These are phyloP conservation scores for Mus spretus DNA, from an alignment of 2,797 vertebrate species.

Conservation along the genomic window DNA sequence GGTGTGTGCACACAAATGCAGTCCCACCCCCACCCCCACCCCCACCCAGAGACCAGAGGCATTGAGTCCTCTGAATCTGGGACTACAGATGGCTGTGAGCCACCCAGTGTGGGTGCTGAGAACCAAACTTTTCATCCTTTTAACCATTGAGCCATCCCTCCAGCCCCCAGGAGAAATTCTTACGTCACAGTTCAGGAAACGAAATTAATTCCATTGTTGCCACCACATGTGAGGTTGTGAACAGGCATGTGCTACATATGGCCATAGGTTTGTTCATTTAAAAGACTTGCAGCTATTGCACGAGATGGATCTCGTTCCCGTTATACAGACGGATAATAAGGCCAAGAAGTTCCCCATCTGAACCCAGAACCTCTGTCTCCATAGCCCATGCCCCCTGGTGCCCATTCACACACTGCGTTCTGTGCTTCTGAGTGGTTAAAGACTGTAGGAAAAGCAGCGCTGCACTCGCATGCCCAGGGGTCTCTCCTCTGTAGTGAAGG, in stretches of 20 bases:
- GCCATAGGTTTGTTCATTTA: too few relatives aligned
- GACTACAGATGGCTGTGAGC: background rate
- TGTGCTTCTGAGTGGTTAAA: background rate
- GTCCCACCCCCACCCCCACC: background rate
- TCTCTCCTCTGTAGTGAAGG: background rate
- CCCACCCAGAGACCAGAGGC: background rate
- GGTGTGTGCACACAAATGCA: background rate
- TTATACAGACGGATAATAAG: background rate
- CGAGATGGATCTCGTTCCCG: background rate
- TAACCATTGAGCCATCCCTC: background rate
- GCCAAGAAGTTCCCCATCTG: background rate
- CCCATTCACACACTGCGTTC: fast-evolving
- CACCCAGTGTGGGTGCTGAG: background rate
- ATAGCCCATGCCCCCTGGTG: fast-evolving
- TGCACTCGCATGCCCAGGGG: fast-evolving
- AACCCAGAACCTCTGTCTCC: background rate
- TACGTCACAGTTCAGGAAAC: background rate
- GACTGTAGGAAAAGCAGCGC: background rate
- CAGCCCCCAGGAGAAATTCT: background rate
- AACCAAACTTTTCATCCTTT: background rate
- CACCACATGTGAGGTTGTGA: background rate
- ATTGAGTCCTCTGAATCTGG: background rate
- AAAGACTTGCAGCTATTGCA: background rate
- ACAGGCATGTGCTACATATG: background rate
- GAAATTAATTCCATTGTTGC: background rate